Evolutionary conservation across 2,797 vertebrate species (phyloP), one percentile per base, ranked within the genome.

Genomic region (Brachymystax lenok): DNA sequence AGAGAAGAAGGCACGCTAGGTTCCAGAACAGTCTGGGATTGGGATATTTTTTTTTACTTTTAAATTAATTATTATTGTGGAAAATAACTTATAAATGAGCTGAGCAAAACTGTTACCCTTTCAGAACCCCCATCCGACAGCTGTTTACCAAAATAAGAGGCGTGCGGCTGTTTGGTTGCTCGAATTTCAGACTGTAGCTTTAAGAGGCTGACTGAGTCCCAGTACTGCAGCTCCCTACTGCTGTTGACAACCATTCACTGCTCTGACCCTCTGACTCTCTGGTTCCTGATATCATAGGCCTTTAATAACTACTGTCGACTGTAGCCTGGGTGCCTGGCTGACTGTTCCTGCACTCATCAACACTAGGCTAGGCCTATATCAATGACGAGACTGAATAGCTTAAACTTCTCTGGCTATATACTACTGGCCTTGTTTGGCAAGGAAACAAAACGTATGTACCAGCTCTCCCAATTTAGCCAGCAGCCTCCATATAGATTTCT

Each of bases 401-500:
- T 59, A 3, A 59, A 59, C 17, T 5, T 59, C 54, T 14, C 54
- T n/a, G 8, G 7, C 13, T 50, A 14, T 6, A 8, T 46, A 24
- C n/a, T 24, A 12, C 1, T 51, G 40, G n/a, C 7, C 40, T 52
- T 19, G 70, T 14, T 24, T 59, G 56, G 28, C 54, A 35, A 17
- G 52, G 50, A 59, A 61, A 19, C 12, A n/a, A 88, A 81, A 71
- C 64, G 74, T 76, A 69, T 73, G 40, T 68, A 76, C 83, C 71
- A 82, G 82, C 80, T 79, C 74, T 61, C 78, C 77, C 71, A 74
- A 46, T 46, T 10, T 10, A 46, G 40, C 40, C 40, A 46, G 84
- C 27, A 78, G 69, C 80, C 80, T 74, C 73, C 76, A 76, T 16
- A 76, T 82, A 79, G 77, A 84, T 78, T 76, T 84, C 71, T 61